Base-by-base conservation (phyloP, 2,888 invertebrate genomes). In the Azorinus chamasolen region DNA sequence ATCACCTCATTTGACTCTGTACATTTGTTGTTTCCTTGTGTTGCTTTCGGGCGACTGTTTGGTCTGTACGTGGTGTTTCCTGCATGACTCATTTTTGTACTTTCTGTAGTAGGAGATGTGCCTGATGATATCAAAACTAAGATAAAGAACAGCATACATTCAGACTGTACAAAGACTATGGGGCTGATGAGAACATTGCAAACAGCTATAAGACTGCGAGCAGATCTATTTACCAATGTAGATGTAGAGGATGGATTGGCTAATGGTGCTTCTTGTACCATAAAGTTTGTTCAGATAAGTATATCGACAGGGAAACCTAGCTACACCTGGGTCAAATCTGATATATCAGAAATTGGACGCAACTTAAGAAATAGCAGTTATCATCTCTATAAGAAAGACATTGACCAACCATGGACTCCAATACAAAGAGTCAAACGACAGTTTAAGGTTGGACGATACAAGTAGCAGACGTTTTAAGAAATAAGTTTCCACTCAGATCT, bases 211-310 rank as follows among this genome's bases (percentile, higher is more conserved):
- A 65, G 58, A 22, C 25, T 65, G 48, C 46, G 50, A 37, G 48
- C 45, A 55, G 70, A 64, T 43, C 25, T 70, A 16, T 64, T 24
- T 22, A 58, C 43, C 32, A 75, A 75, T 24, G 25, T 70, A 10
- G 50, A 64, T 64, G 69, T 70, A 14, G 54, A 41, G 27, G 76
- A 76, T 75, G 79, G 79, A 14, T n/a, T 75, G 43, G 55, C 58
- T 12, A 79, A 79, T 66, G 79, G 71, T 20, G 74, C 68, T 2
- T 10, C 53, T 4, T 46, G 57, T n/a, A 22, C 25, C 2, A n/a
- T 75, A 12, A 71, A 18, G 46, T 43, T 55, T n/a, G 58, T 59
- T 4, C 20, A 22, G n/a, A n/a, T 0, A 22, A 16, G 5, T 8
- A 10, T 3, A 2, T n/a, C 14, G 2, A 24, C 45, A 14, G 2